These are phyloP conservation scores for Microctonus hyperodae DNA, from an alignment of 2,888 invertebrate genomes.

Conservation along the genomic window DNA sequence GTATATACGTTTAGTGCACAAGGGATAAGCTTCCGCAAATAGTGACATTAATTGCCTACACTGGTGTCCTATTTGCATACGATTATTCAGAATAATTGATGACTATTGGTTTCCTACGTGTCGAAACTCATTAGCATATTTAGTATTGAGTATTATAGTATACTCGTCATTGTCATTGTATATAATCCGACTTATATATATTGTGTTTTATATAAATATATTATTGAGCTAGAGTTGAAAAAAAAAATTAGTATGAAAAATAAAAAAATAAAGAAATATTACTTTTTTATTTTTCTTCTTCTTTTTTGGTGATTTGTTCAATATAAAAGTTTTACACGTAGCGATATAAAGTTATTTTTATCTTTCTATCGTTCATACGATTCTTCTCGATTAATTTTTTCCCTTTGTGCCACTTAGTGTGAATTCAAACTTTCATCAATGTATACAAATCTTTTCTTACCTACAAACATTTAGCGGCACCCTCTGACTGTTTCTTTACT, in stretches of 20 bases:
- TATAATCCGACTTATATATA: not conserved
- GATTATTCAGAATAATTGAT: slow-evolving; percentile 62
- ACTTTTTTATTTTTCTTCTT: not conserved
- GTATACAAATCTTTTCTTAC: not conserved
- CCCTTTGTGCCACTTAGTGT: not conserved
- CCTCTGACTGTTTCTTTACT: not conserved
- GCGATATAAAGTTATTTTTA: not conserved
- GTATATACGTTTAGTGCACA: slow-evolving; percentile 40
- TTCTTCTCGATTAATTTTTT: not conserved
- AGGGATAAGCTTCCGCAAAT: slow-evolving; percentile 59
- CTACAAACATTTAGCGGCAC: not conserved
- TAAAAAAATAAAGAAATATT: not conserved
- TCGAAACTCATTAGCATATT: slow-evolving; percentile 58
- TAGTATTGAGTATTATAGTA: slow-evolving; percentile 39
- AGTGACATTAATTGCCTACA: slow-evolving; percentile 60
- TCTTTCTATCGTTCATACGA: not conserved
- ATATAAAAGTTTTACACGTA: not conserved
- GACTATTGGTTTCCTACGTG: slow-evolving; percentile 56
- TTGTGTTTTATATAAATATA: not conserved
- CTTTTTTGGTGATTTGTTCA: not conserved
- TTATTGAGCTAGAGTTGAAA: not conserved
- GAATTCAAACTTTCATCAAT: not conserved
- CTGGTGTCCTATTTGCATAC: slow-evolving; percentile 57
- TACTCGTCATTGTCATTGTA: slow-evolving; percentile 3
- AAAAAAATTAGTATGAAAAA: not conserved